Conservation (phyloP, 1,140 invertebrate genomes). For the Lepidotrigona ventralis region DNA sequence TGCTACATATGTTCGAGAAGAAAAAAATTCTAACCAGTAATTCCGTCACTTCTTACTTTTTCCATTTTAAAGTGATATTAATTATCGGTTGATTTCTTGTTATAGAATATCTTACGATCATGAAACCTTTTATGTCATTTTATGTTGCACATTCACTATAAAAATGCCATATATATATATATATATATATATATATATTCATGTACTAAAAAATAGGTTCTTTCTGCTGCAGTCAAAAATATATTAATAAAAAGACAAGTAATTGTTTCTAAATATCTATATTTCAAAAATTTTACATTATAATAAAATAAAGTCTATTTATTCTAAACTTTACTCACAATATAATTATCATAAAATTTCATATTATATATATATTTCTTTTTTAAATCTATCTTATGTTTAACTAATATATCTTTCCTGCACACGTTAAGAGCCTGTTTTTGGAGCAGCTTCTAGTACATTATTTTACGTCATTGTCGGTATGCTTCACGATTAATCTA, state of each 20-base stretch:
- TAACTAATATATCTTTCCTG: background rate
- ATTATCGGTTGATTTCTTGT: conserved; percentile 29
- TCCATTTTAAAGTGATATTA: background rate
- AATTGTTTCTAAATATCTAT: background rate
- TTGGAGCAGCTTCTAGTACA: background rate
- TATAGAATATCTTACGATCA: conserved; percentile 3
- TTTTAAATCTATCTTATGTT: background rate
- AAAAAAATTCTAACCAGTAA: conserved; percentile 3
- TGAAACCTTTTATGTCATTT: background rate
- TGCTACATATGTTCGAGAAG: too few relatives aligned
- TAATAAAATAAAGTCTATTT: background rate
- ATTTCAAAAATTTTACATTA: background rate
- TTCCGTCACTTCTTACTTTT: conserved; percentile 2
- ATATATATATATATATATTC: too few relatives aligned
- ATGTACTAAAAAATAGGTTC: background rate
- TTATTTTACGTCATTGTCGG: background rate
- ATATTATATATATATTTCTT: background rate
- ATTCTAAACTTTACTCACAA: background rate
- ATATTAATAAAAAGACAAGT: background rate
- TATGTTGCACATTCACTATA: background rate
- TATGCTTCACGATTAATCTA: conserved; percentile 1
- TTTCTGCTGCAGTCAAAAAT: background rate
- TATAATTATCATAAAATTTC: background rate
- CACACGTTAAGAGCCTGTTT: background rate
- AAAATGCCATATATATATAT: too few relatives aligned